Percentiles rank a stretch among this genome's conserved stretches.
Evolutionary conservation across 2,888 invertebrate species (phyloP).

Genomic region (Drosophila nr. fundita): DNA sequence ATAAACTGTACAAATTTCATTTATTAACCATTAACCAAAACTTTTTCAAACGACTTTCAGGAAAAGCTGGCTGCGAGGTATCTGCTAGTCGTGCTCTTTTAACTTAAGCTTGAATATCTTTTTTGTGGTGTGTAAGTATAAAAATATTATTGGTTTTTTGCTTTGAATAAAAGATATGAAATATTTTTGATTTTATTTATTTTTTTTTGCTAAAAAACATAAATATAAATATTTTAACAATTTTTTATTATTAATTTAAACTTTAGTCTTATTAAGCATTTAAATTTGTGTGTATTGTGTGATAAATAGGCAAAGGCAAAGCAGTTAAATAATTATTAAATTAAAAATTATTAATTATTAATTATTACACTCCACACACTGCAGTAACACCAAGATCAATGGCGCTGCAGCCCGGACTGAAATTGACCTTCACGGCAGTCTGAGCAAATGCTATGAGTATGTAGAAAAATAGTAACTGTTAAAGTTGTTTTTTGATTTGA

Average conservation of each 20-base stretch:
- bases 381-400: not conserved
- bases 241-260: not conserved
- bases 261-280: not conserved
- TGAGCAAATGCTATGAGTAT: slow-evolving; percentile 23
- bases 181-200: not conserved
- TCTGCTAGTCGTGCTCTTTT: not conserved
- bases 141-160: not conserved
- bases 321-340: not conserved
- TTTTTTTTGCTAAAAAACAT: not conserved
- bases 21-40: not conserved
- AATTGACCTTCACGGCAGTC: not conserved
- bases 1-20: not conserved
- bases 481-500: not conserved
- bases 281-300: not conserved
- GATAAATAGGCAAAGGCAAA: slow-evolving; percentile 1
- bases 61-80: not conserved
- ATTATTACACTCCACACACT: not conserved
- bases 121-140: too few species aligned
- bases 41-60: not conserved
- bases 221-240: not conserved
- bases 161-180: not conserved
- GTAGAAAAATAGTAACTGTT: not conserved
- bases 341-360: not conserved
- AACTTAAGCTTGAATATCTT: not conserved
- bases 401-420: not conserved